These are phyloP conservation scores for Hemibagrus guttatus DNA, from an alignment of 2,797 vertebrate species.

Conservation along the genomic window DNA sequence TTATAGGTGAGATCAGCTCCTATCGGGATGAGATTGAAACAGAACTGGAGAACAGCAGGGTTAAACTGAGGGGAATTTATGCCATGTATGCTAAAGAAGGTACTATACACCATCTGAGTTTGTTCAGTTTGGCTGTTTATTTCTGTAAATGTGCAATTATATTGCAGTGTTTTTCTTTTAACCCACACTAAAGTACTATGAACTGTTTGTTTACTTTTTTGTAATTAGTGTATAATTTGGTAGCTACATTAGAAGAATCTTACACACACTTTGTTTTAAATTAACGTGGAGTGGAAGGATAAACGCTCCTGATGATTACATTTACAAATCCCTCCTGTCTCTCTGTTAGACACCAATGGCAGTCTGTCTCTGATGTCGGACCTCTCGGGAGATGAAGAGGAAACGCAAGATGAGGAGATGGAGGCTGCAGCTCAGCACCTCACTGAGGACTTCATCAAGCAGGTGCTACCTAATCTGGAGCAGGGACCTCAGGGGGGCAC, in stretches of 20 bases:
- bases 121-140: neutral
- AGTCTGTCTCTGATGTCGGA: constrained; percentile 70
- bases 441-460: constrained; percentile 85
- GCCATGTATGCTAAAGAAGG: constrained; percentile 83
- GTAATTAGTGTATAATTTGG: constrained; percentile 4
- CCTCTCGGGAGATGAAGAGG: constrained; percentile 66
- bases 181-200: neutral
- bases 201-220: constrained; percentile 21
- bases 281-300: neutral
- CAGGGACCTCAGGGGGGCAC: constrained; percentile 49
- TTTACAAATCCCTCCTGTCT: constrained; percentile 23
- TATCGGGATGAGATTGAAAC: constrained; percentile 95
- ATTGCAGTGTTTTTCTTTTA: constrained; percentile 7
- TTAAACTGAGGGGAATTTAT: constrained; percentile 87
- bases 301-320: neutral
- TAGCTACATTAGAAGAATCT: constrained; percentile 8
- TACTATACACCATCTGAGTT: constrained; percentile 30
- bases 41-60: constrained; percentile 89
- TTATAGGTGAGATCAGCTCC: constrained; percentile 88
- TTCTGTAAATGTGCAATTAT: neutral
- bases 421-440: constrained; percentile 86
- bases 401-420: constrained; percentile 83
- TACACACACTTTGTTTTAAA: neutral
- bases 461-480: constrained; percentile 73
- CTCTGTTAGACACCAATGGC: constrained; percentile 72